Percentiles rank a stretch among this genome's conserved stretches.
Evolutionary conservation across 2,113 vertebrate species (phyloP).

Genomic region (Campylomormyrus numenius): DNA sequence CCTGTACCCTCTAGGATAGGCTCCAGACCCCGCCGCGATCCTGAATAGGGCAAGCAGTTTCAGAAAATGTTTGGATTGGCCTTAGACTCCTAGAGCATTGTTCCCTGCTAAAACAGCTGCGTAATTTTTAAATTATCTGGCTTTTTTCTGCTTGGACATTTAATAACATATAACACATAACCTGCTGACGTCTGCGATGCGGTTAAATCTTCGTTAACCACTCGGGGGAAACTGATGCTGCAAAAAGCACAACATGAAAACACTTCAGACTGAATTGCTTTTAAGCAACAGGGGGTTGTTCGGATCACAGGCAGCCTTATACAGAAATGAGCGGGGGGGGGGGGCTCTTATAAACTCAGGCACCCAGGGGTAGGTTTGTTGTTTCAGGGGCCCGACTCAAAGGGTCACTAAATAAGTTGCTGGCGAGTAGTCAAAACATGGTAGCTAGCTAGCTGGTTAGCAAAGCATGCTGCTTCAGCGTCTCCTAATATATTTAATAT

Average conservation of each 20-base stretch:
- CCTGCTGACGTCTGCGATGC: neutral
- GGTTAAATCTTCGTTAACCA: neutral
- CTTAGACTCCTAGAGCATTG: neutral
- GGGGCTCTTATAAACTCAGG: neutral
- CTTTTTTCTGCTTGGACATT: neutral
- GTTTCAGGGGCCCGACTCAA: neutral
- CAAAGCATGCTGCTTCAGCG: neutral
- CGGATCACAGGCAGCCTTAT: neutral
- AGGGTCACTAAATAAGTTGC: neutral
- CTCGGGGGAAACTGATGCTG: neutral
- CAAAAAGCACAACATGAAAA: neutral
- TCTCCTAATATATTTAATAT: neutral
- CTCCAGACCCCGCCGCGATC: too few relatives aligned
- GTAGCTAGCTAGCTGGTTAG: too few relatives aligned
- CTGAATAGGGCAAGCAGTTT: too few relatives aligned
- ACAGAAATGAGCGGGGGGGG: neutral
- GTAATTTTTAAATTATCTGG: neutral
- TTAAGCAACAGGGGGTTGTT: neutral
- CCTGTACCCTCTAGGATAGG: too few relatives aligned
- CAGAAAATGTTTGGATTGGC: neutral
- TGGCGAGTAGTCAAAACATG: neutral
- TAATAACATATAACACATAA: neutral
- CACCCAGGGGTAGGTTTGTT: neutral
- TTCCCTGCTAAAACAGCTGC: neutral
- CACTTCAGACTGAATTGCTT: neutral